phyloP scores from a whole-genome alignment of 1,140 invertebrate species.

The Orius laevigatus region DNA sequence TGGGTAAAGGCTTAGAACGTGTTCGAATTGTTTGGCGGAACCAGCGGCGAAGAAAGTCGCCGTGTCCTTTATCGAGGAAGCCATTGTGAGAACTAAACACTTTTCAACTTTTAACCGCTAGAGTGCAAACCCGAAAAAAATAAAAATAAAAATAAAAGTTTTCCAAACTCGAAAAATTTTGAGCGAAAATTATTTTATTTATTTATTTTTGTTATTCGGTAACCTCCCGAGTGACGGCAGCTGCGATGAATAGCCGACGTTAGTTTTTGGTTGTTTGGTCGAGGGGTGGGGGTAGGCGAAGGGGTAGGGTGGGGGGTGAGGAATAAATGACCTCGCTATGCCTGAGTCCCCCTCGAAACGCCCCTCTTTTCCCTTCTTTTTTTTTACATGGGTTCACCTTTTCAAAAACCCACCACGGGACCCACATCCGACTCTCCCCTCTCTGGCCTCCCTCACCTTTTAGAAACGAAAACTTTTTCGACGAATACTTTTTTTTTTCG shows the following conservation, averaged over 20 bases:
- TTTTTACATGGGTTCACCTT: too few species aligned
- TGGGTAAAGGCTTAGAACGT: constrained; percentile 74
- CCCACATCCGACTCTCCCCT: too few species aligned
- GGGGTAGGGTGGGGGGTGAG: constrained; percentile 3
- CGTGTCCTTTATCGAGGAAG: constrained; percentile 69
- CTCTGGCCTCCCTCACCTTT: too few species aligned
- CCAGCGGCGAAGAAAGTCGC: constrained; percentile 80
- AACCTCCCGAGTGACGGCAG: constrained; percentile 11
- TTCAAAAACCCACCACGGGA: too few species aligned
- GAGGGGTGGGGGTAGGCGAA: neutral
- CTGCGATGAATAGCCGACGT: constrained; percentile 9
- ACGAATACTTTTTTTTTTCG: too few species aligned
- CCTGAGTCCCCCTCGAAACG: constrained; percentile 5
- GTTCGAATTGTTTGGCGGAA: constrained; percentile 68
- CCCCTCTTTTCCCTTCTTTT: neutral
- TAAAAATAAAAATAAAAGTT: neutral
- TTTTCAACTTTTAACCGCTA: neutral
- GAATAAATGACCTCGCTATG: constrained; percentile 14
- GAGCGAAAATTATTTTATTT: neutral
- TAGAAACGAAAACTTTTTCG: too few species aligned
- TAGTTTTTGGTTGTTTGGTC: neutral
- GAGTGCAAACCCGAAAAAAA: neutral
- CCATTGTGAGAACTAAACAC: constrained; percentile 36
- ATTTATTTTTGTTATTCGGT: neutral
- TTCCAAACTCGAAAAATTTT: neutral